Evolutionary conservation across 92 coral and sea anemone genomes (phyloP).

Genomic region (Actinernus sp.): DNA sequence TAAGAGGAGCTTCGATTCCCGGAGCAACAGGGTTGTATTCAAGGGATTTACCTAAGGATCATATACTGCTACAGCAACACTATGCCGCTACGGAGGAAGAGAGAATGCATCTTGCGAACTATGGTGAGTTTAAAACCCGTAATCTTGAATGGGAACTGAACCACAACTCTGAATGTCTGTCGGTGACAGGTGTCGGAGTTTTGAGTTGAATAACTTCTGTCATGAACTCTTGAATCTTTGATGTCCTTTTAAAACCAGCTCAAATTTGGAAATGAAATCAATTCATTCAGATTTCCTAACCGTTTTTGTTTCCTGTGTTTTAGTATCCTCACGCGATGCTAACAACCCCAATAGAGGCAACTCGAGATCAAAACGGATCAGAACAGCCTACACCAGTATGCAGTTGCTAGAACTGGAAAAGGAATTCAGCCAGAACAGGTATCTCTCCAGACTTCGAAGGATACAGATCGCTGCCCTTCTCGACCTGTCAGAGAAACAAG

Average conservation of each 20-base stretch:
- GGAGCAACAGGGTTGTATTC: conserved; percentile 74
- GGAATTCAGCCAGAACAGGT: conserved; percentile 98
- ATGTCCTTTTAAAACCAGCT: conserved; percentile 3
- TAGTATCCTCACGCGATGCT: conserved; percentile 82
- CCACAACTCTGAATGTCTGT: not conserved
- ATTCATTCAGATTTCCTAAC: not conserved
- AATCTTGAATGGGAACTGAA: too few species aligned
- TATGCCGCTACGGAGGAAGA: conserved; percentile 81
- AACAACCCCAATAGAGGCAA: conserved; percentile 72
- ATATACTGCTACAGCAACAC: conserved; percentile 81
- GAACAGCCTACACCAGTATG: conserved; percentile 98
- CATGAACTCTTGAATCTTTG: conserved; percentile 52
- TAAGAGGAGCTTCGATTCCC: conserved; percentile 88
- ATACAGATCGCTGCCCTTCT: conserved; percentile 97
- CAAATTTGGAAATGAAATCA: not conserved
- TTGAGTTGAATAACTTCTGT: conserved; percentile 4
- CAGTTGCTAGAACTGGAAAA: conserved; percentile 93
- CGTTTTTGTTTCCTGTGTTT: not conserved
- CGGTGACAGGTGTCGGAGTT: conserved; percentile 1
- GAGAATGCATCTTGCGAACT: conserved; percentile 81
- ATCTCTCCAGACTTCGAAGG: conserved; percentile 90
- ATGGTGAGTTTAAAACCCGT: conserved; percentile 94
- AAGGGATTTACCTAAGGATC: conserved; percentile 77
- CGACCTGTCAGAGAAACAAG: conserved; percentile 96
- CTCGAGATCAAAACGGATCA: conserved; percentile 94